A percentile compares a stretch with the other conserved stretches of the same genome.
Evolutionary conservation across 1,140 invertebrate genomes (phyloP).

Genomic region (Aethina tumida): DNA sequence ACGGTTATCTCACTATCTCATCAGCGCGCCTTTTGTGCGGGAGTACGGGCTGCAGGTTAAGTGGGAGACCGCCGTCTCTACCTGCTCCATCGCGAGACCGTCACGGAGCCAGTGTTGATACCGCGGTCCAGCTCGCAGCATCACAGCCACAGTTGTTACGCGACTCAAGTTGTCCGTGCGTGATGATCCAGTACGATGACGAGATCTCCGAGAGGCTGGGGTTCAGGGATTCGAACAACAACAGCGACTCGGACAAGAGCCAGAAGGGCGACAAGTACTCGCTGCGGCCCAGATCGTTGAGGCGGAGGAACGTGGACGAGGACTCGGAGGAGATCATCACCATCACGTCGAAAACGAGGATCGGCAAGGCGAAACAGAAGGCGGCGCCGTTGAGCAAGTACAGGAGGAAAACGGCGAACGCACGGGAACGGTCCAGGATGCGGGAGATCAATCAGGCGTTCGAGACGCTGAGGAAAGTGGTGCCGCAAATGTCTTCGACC

Average conservation of each 20-base stretch:
- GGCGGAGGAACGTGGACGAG: conserved; percentile 15
- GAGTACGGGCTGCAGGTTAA: conserved; percentile 7
- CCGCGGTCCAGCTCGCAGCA: conserved; percentile 6
- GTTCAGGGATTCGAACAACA: conserved; percentile 27
- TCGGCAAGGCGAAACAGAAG: conserved; percentile 49
- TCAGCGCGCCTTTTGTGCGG: too few relatives aligned
- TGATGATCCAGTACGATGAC: conserved; percentile 27
- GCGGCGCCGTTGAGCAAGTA: conserved; percentile 83
- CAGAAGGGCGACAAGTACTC: conserved; percentile 32
- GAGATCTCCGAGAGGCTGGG: conserved; percentile 29
- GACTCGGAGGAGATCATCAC: conserved; percentile 16
- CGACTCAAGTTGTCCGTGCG: conserved; percentile 1
- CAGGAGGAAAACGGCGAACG: conserved; percentile 79
- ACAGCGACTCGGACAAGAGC: conserved; percentile 15
- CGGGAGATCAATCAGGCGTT: conserved; percentile 82
- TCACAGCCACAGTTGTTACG: conserved; percentile 2
- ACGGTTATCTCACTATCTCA: too few relatives aligned
- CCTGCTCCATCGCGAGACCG: conserved; percentile 15
- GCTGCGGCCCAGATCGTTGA: conserved; percentile 27
- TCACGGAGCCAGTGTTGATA: conserved; percentile 1
- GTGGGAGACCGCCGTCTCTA: conserved; percentile 14
- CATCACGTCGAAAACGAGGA: conserved; percentile 3
- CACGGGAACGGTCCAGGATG: conserved; percentile 75
- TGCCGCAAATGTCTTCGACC: conserved; percentile 49
- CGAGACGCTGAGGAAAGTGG: conserved; percentile 62